Conservation (phyloP, 2,113 vertebrate genomes). For the Platysteira castanea region DNA sequence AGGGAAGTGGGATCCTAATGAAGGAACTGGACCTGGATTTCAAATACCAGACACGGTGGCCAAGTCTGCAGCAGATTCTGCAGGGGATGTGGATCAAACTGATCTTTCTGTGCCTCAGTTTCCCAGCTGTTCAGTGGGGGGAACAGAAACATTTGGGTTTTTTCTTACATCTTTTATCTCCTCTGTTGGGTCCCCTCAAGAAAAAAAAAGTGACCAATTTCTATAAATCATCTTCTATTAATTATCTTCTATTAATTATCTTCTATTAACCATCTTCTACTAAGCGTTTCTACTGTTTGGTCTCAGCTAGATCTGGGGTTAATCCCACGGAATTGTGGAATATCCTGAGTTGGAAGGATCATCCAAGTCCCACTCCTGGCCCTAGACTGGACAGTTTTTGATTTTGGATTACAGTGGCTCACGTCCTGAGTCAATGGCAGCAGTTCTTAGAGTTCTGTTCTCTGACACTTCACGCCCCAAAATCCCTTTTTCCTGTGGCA, state of each 20-base stretch:
- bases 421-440: neutral
- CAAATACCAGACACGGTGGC: neutral
- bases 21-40: neutral
- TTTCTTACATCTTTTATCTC: neutral
- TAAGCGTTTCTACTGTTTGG: neutral
- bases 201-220: neutral
- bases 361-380: neutral
- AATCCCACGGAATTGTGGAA: neutral
- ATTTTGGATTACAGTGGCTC: neutral
- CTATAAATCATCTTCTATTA: neutral
- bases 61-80: neutral
- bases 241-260: neutral
- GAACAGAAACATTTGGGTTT: fast-evolving
- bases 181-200: neutral
- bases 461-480: neutral
- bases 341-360: neutral
- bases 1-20: neutral
- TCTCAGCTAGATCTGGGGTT: neutral
- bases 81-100: no score
- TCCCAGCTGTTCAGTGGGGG: neutral
- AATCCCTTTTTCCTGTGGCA: neutral
- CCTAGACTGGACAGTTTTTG: neutral
- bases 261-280: neutral
- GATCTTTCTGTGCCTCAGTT: neutral
- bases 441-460: neutral